Base-by-base conservation (phyloP, 2,888 invertebrate species). In the Xanthia togata region DNA sequence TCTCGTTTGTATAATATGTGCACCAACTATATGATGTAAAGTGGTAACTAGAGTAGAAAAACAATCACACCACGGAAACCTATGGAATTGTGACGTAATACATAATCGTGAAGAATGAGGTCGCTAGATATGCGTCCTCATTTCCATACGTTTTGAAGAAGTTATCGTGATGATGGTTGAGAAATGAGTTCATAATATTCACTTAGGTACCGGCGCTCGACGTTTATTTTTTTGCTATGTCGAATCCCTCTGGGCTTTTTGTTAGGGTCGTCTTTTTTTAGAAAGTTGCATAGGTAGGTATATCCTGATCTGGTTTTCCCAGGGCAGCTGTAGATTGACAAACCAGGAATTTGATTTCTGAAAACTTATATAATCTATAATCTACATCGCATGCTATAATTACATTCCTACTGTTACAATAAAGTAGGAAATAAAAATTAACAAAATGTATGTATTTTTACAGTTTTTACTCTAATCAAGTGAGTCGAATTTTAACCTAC, bases 31-130 rank as follows among this genome's bases (percentile, higher is more conserved):
- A 67, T 87, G 80, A 79, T 73, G 82, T 79, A 82, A 87, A 88
- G 41, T 59, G 76, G 62, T 87, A 84, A 87, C 85, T 84, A 79
- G 87, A 87, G 82, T 82, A 88, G 78, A 87, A 88, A 88, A 88
- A 86, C 72, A 81, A 70, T 73, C 50, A 55, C 65, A 55, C 57
- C 17, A 73, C 84, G 77, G 88, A 85, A 81, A 78, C 64, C 78
- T 70, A 88, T 81, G 75, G 79, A 65, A 72, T 75, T 70, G 68
- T 84, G 79, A 81, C 78, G 70, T 81, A 87, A 84, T 64, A 53
- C 26, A 65, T 78, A 67, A 79, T 79, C 72, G 75, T 75, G 75
- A 26, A 65, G 74, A 74, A 78, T 79, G 83, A 83, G 86, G 83
- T 74, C 79, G 73, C 64, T 38, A 67, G 83, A 83, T 83, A 83